Base-by-base conservation (phyloP, 2,888 invertebrate genomes). In the Macaria notata region DNA sequence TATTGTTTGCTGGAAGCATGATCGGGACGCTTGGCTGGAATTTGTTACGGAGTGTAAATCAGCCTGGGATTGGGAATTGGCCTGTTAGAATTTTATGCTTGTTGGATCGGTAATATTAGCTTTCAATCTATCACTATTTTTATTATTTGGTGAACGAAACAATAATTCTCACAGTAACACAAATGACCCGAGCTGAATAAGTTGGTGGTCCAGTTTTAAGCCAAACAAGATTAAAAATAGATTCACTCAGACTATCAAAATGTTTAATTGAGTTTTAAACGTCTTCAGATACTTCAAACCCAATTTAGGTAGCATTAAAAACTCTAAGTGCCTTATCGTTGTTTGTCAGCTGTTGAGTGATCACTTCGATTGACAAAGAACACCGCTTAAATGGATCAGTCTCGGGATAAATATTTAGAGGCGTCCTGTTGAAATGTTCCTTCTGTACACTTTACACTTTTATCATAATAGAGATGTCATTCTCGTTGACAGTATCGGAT, bases 301-400 rank as follows among this genome's bases (percentile, higher is more conserved):
- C 33, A 36, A 36, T 36, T 36, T 36, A 36, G 4, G 33, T 36
- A 6, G 7, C 33, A 68, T 68, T 71, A 49, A 66, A 78, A 76
- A 73, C 75, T 73, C 76, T 77, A 78, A 75, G 74, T 70, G 71
- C 65, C 71, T 78, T 78, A 81, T 82, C 76, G 72, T 72, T 61
- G 58, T 65, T 73, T 76, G 81, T 77, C 78, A 79, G 73, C 72
- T 62, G 73, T 73, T 74, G 78, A 80, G 70, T 75, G 76, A 81
- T 79, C 65, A 65, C 69, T 72, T 65, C 64, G 67, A 65, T 66
- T 71, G 68, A 69, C 73, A 70, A 76, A 69, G 62, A 65, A 61
- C 60, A 56, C 63, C 59, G 65, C 67, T 53, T 65, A 67, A 76
- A 69, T 69, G 69, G 65, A 59, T 66, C 54, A 53, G 63, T 74